Conservation (phyloP, 2,113 vertebrate species). For the Paraplagusia blochii region DNA sequence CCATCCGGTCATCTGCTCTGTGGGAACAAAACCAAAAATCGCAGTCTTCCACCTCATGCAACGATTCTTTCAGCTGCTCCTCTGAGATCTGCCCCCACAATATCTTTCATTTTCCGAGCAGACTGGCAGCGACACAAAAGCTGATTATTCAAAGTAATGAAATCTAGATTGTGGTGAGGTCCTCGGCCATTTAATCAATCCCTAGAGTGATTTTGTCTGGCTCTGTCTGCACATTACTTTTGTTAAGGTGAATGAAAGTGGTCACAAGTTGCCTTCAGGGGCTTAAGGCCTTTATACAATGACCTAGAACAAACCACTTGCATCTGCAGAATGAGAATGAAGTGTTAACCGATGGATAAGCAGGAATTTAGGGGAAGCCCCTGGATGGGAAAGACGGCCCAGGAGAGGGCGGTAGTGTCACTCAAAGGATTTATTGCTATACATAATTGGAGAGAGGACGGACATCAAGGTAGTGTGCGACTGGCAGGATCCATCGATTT, state of each 20-base stretch:
- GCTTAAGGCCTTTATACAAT: slow-evolving; percentile 6
- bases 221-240: slow-evolving; percentile 21
- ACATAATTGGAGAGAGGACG: no score
- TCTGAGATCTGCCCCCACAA: slow-evolving; percentile 57
- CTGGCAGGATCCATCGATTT: no score
- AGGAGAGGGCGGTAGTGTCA: no score
- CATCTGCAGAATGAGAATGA: slow-evolving; percentile 1
- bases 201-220: slow-evolving; percentile 19
- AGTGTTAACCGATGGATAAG: background rate
- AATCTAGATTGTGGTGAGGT: slow-evolving; percentile 38
- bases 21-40: slow-evolving; percentile 65
- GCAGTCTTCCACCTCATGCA: slow-evolving; percentile 68
- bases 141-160: slow-evolving; percentile 53
- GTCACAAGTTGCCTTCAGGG: slow-evolving; percentile 13
- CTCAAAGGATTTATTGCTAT: no score
- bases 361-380: background rate
- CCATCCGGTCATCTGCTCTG: slow-evolving; percentile 50
- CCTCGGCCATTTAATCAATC: slow-evolving; percentile 46
- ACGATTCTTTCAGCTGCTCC: slow-evolving; percentile 60
- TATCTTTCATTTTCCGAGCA: slow-evolving; percentile 58
- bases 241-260: slow-evolving; percentile 24
- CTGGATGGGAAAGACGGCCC: no score
- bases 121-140: slow-evolving; percentile 47
- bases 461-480: no score
- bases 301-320: slow-evolving; percentile 12